A percentile compares a stretch with the other conserved stretches of the same genome.
These are phyloP conservation scores for Spizella passerina DNA, from an alignment of 2,797 vertebrate species.

Conservation along the genomic window DNA sequence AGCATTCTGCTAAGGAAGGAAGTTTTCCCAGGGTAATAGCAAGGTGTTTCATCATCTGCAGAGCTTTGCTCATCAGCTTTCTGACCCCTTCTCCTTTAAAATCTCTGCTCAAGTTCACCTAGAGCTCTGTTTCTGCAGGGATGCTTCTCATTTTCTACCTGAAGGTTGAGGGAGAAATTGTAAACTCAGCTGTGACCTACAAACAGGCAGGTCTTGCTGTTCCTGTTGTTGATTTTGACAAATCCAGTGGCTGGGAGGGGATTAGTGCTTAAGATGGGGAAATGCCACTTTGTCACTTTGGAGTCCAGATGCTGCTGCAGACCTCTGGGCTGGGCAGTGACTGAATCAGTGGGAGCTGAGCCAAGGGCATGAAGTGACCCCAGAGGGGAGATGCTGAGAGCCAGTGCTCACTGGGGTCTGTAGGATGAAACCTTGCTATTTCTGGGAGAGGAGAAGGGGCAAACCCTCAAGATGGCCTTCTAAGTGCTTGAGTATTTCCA, in stretches of 20 bases:
- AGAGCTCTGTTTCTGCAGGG: background rate
- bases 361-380: background rate
- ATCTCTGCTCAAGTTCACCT: background rate
- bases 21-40: background rate
- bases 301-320: background rate
- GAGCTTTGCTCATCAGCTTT: background rate
- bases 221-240: background rate
- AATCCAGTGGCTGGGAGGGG: background rate
- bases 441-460: background rate
- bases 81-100: background rate
- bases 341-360: background rate
- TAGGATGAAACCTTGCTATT: background rate
- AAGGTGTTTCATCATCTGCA: background rate
- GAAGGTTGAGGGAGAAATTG: background rate
- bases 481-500: background rate
- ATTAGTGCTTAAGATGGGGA: background rate
- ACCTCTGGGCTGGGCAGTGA: background rate
- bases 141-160: background rate
- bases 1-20: background rate
- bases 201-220: background rate
- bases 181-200: background rate
- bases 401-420: accelerated
- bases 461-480: background rate
- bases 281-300: background rate
- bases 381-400: background rate